phyloP scores from a whole-genome alignment of 2,888 invertebrate genomes.

The Drosophila imparisetae region DNA sequence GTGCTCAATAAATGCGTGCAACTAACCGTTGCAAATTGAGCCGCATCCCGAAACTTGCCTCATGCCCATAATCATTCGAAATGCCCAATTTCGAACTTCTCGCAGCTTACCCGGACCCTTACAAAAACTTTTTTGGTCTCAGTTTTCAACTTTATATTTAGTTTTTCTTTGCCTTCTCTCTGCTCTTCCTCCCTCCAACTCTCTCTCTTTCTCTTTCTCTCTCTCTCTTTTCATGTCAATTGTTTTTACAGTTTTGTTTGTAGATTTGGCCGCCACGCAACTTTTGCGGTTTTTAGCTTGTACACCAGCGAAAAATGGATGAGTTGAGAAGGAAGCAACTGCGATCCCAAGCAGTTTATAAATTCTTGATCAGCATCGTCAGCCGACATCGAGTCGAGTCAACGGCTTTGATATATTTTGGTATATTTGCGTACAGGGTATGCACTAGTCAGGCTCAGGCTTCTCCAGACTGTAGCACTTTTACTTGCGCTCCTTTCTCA shows the following conservation, averaged over 20 bases:
- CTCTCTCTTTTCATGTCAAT: neutral
- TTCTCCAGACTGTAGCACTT: neutral
- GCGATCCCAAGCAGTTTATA: neutral
- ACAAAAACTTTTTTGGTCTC: slow-evolving; percentile 6
- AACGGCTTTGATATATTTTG: neutral
- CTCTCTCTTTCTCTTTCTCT: neutral
- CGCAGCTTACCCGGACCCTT: neutral
- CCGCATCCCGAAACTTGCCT: slow-evolving; percentile 34
- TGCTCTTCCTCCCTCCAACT: neutral
- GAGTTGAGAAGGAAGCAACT: neutral
- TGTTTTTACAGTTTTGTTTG: slow-evolving; percentile 22
- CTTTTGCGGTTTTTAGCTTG: slow-evolving; percentile 47
- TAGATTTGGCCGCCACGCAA: slow-evolving; percentile 24
- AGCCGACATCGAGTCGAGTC: neutral
- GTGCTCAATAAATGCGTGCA: slow-evolving; percentile 66
- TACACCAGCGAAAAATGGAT: neutral
- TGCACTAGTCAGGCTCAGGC: neutral
- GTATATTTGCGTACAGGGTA: neutral
- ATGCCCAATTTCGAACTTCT: neutral
- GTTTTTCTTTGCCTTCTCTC: neutral
- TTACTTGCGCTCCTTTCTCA: slow-evolving; percentile 13
- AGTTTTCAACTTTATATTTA: slow-evolving; percentile 17
- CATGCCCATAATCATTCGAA: slow-evolving; percentile 28
- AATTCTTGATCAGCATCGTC: neutral
- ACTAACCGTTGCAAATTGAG: slow-evolving; percentile 77